phyloP scores from a whole-genome alignment of 2,113 vertebrate species.

The Triplophysa dalaica region DNA sequence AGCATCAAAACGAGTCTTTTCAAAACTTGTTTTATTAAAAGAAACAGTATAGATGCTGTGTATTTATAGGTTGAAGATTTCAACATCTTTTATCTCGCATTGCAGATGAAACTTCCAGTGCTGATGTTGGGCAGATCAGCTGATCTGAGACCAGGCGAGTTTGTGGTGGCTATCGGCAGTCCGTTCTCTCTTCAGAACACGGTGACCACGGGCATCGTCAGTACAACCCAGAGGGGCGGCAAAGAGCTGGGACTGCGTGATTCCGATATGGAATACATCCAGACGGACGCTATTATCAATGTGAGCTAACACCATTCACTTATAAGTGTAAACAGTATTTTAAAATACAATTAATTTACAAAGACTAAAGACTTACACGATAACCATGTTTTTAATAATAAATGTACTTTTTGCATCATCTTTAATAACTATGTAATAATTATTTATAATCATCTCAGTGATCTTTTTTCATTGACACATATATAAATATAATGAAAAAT shows the following conservation, averaged over 20 bases:
- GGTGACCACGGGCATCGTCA: conserved; percentile 87
- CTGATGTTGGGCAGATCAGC: conserved; percentile 89
- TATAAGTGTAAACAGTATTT: too few species aligned
- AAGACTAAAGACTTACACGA: too few species aligned
- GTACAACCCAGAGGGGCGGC: conserved; percentile 85
- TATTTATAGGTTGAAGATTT: too few species aligned
- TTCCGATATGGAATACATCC: conserved; percentile 89
- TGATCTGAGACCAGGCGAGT: conserved; percentile 93
- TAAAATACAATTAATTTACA: too few species aligned
- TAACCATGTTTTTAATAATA: too few species aligned
- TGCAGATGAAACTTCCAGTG: conserved; percentile 88
- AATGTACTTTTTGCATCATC: too few species aligned
- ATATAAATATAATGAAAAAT: neutral
- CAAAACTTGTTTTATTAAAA: neutral
- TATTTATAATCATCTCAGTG: too few species aligned
- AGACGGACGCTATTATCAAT: conserved; percentile 89
- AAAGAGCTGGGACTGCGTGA: conserved; percentile 86
- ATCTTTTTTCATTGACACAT: too few species aligned
- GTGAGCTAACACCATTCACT: conserved; percentile 62
- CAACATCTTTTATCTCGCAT: neutral
- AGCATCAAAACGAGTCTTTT: too few species aligned
- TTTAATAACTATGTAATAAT: too few species aligned
- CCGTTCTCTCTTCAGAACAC: conserved; percentile 90
- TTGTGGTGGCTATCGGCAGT: conserved; percentile 88
- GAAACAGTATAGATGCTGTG: neutral